Evolutionary conservation across 2,797 vertebrate genomes (phyloP).

Genomic region (Lagorchestes hirsutus): DNA sequence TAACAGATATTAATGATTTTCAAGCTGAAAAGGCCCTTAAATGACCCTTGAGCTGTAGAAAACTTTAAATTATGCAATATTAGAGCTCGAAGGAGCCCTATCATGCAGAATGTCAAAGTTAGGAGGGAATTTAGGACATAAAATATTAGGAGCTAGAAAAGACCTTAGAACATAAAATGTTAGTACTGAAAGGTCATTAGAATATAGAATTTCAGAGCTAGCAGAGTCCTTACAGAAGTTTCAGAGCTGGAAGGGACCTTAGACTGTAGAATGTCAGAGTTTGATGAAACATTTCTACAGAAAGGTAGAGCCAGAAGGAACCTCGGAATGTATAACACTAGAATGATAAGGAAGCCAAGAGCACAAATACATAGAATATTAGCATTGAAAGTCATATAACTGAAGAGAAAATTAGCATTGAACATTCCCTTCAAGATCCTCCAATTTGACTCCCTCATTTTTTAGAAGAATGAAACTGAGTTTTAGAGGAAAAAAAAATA

Average conservation of each 20-base stretch:
- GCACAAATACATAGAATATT: not conserved
- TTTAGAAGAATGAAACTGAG: not conserved
- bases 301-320: not conserved
- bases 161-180: not conserved
- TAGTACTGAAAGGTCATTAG: not conserved
- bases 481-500: not conserved
- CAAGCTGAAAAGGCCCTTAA: not conserved
- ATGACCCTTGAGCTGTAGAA: not conserved
- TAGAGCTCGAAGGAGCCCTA: not conserved
- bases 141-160: not conserved
- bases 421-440: not conserved
- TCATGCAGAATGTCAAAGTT: too few relatives aligned
- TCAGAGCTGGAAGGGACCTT: not conserved
- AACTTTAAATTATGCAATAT: not conserved
- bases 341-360: not conserved
- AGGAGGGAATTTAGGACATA: not conserved
- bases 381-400: not conserved
- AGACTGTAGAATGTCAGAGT: not conserved
- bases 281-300: not conserved
- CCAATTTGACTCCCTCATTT: not conserved
- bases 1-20: not conserved
- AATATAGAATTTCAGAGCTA: not conserved
- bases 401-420: not conserved
- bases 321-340: not conserved
- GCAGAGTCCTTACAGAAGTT: not conserved